These are phyloP conservation scores for Acanthornis magna DNA, from an alignment of 2,797 vertebrate species.

Conservation along the genomic window DNA sequence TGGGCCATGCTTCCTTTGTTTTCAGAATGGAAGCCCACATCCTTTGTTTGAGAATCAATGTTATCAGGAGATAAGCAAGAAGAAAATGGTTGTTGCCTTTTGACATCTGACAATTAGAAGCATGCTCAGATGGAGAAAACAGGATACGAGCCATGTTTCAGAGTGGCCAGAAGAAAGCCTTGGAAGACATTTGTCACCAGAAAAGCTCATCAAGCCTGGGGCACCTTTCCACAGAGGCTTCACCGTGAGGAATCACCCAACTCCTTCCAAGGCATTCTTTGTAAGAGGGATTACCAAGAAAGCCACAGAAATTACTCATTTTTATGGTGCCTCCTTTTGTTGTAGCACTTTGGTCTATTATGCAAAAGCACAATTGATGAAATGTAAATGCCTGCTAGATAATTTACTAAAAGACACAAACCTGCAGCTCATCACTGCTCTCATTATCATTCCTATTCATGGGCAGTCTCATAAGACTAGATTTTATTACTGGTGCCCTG, in stretches of 20 bases:
- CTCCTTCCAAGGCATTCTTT: slow-evolving; percentile 11
- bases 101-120: slow-evolving; percentile 73
- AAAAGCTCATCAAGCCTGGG: not conserved
- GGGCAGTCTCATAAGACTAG: slow-evolving; percentile 35
- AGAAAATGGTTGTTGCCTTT: slow-evolving; percentile 74
- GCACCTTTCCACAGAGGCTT: not conserved
- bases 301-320: slow-evolving; percentile 45
- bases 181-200: slow-evolving; percentile 48
- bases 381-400: slow-evolving; percentile 53
- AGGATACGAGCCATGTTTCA: slow-evolving; percentile 71
- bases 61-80: slow-evolving; percentile 76
- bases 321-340: slow-evolving; percentile 46
- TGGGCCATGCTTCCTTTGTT: slow-evolving; percentile 77
- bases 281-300: slow-evolving; percentile 11
- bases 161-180: slow-evolving; percentile 61
- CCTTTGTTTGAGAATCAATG: slow-evolving; percentile 77
- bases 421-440: slow-evolving; percentile 44
- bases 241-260: slow-evolving; percentile 4
- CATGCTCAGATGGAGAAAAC: slow-evolving; percentile 71
- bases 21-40: slow-evolving; percentile 67
- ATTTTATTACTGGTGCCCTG: slow-evolving; percentile 31
- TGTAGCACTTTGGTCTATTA: not conserved
- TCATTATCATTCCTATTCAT: slow-evolving; percentile 53
- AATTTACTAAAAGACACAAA: slow-evolving; percentile 60
- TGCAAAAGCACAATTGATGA: slow-evolving; percentile 45